phyloP scores from a whole-genome alignment of 2,113 vertebrate genomes.

The Caranx melampygus region DNA sequence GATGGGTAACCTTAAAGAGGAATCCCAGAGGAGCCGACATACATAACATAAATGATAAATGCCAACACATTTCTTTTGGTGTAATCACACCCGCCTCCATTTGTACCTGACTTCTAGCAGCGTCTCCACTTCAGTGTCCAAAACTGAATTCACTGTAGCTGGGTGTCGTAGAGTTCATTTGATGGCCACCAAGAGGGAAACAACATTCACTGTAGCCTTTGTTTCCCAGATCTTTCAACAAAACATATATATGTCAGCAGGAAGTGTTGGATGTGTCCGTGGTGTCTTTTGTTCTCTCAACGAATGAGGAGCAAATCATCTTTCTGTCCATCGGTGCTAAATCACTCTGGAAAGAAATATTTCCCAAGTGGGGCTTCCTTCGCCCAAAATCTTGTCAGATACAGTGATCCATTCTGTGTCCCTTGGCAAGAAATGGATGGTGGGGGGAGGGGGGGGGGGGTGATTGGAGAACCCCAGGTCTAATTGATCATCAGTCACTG shows the following conservation, averaged over 20 bases:
- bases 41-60: neutral
- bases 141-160: neutral
- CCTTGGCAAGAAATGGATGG: neutral
- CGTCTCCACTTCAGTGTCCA: neutral
- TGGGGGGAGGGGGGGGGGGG: slow-evolving; percentile 1
- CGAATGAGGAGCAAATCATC: neutral
- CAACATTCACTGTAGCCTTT: too few species aligned
- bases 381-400: slow-evolving; percentile 32
- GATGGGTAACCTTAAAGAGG: neutral
- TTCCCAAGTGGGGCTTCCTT: slow-evolving; percentile 15
- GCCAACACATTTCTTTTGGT: neutral
- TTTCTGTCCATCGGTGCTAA: neutral
- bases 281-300: neutral
- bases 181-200: too few species aligned
- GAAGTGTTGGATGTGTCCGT: neutral
- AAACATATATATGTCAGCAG: neutral
- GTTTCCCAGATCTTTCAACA: neutral
- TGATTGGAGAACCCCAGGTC: slow-evolving; percentile 18
- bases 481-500: slow-evolving; percentile 65
- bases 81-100: neutral
- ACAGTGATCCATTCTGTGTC: slow-evolving; percentile 19
- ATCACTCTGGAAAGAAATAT: neutral
- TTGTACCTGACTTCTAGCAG: neutral
- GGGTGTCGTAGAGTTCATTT: neutral
- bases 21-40: slow-evolving; percentile 7